Conservation (phyloP, 2,888 invertebrate genomes). For the Sinodicranocentrus sp. region DNA sequence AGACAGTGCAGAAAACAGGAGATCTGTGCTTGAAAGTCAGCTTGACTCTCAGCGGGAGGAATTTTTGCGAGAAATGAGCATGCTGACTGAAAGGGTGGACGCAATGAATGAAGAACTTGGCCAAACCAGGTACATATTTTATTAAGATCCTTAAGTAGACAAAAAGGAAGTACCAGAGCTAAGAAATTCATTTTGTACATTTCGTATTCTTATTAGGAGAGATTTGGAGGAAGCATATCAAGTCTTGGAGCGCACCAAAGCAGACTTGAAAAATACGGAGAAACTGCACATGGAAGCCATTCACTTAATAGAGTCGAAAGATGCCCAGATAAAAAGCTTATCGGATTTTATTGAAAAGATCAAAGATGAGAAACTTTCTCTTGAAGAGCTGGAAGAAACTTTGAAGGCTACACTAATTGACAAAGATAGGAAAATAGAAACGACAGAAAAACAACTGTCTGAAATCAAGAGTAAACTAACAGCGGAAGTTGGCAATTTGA, state of each 20-base stretch:
- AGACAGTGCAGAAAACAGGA: constrained; percentile 73
- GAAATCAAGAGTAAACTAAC: constrained; percentile 73
- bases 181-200: neutral
- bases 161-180: too few relatives aligned
- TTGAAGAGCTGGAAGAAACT: constrained; percentile 78
- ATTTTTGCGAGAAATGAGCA: constrained; percentile 74
- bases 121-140: constrained; percentile 68
- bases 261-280: constrained; percentile 73
- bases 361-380: constrained; percentile 77
- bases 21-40: constrained; percentile 74
- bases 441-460: constrained; percentile 71
- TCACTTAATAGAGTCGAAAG: constrained; percentile 74
- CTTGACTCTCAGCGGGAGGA: constrained; percentile 74
- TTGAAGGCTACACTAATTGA: constrained; percentile 78
- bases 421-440: constrained; percentile 75
- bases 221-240: constrained; percentile 75
- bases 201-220: too few relatives aligned
- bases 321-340: constrained; percentile 71
- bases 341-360: constrained; percentile 77
- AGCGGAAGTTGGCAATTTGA: constrained; percentile 70
- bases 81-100: constrained; percentile 74
- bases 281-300: constrained; percentile 76
- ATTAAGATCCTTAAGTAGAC: too few relatives aligned
- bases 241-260: constrained; percentile 74
- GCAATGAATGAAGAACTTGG: constrained; percentile 75